Percentiles rank a stretch among this genome's conserved stretches.
Evolutionary conservation across 2,888 invertebrate species (phyloP).

Genomic region (Nomada flava): DNA sequence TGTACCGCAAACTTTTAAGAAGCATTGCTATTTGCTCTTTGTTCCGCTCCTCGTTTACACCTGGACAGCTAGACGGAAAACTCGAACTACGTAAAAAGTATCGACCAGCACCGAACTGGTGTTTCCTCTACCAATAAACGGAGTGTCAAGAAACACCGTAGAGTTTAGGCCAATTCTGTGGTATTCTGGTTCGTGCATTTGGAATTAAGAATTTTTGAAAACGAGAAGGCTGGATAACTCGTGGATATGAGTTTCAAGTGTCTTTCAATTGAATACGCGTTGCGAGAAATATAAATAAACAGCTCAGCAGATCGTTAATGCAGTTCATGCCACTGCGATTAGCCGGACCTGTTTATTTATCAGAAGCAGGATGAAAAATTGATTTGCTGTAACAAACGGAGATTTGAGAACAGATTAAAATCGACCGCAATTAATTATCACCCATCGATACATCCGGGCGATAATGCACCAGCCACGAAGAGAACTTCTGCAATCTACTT

Average conservation of each 20-base stretch:
- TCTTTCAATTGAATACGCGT: conserved; percentile 15
- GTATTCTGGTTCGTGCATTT: neutral
- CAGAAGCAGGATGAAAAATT: conserved; percentile 30
- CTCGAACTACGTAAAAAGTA: conserved; percentile 6
- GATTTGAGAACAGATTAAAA: conserved; percentile 30
- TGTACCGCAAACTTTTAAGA: conserved; percentile 49
- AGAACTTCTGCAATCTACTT: conserved; percentile 37
- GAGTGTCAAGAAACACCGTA: neutral
- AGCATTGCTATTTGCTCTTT: conserved; percentile 54
- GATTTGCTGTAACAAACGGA: conserved; percentile 31
- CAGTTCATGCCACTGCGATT: neutral
- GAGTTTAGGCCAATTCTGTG: too few species aligned
- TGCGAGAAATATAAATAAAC: neutral
- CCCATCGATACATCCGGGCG: conserved; percentile 9
- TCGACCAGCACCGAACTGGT: neutral
- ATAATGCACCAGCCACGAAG: conserved; percentile 23
- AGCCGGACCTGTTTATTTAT: conserved; percentile 8
- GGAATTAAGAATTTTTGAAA: neutral
- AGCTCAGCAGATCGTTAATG: conserved; percentile 4
- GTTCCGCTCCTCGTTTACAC: conserved; percentile 19
- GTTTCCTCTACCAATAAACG: conserved; percentile 21
- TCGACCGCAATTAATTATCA: conserved; percentile 47
- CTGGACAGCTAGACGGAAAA: neutral
- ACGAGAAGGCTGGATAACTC: neutral
- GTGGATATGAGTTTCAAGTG: neutral